Evolutionary conservation across 2,113 vertebrate genomes (phyloP).

Genomic region (Oryctolagus cuniculus): mOryCun1.1 NC_091436.1:47157501-47158000

Average conservation of each 20-base stretch:
- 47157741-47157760: background rate
- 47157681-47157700: background rate
- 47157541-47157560: background rate
- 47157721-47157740: background rate
- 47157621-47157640: background rate
- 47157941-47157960: constrained; percentile 1
- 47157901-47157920: background rate
- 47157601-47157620: background rate
- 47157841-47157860: background rate
- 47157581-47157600: background rate
- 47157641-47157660: background rate
- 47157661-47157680: background rate
- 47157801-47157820: background rate
- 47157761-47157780: background rate
- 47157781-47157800: background rate
- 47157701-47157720: background rate
- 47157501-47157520: constrained; percentile 3
- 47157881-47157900: constrained; percentile 27
- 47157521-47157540: background rate
- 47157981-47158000: constrained; percentile 7
- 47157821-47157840: background rate
- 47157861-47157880: background rate
- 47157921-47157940: background rate
- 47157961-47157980: background rate
- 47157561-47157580: background rate